Evolutionary conservation across 2,888 invertebrate genomes (phyloP), one percentile per base, ranked within the genome.

Genomic region (Scrobipalpa costella): DNA sequence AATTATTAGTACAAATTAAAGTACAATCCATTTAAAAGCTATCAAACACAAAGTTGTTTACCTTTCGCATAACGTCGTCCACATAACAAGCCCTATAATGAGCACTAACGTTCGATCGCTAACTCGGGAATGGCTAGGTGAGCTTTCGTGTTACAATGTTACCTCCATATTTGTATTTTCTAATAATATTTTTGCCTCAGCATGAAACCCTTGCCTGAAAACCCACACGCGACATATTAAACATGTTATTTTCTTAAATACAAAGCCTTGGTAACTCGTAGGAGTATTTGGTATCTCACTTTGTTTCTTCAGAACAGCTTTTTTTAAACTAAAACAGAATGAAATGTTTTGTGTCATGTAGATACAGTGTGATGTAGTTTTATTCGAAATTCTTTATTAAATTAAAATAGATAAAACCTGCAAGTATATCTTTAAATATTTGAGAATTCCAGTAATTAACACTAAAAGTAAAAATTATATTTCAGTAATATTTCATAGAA

Each of bases 21-120:
- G 2, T 2, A 47, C 5, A 47, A 11, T n/a, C 1, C n/a, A n/a
- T 2, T 6, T 47, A 47, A 47, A 47, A 47, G n/a, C 27, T 27
- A 50, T n/a, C 44, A 5, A n/a, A 44, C n/a, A 44, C 0, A 33
- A 15, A 33, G 15, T 33, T 55, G 34, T 13, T 55, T 55, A 33
- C 55, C 15, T 55, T 55, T 15, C 13, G n/a, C 1, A 83, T 86
- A 73, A 79, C 65, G 59, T 72, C 64, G 72, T 71, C 80, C 83
- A 74, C 74, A 77, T 84, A 86, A 86, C 85, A 84, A 85, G 85
- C 78, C 71, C 73, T 81, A 84, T 86, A 86, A 87, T 87, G 86
- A 86, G 85, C 81, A 81, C 84, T 84, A 81, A 85, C 84, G 76
- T 85, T 86, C 84, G 86, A 86, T 86, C 80, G 84, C 83, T 78